These are phyloP conservation scores for Miichthys miiuy DNA, from an alignment of 2,797 vertebrate genomes.

Conservation along the genomic window DNA sequence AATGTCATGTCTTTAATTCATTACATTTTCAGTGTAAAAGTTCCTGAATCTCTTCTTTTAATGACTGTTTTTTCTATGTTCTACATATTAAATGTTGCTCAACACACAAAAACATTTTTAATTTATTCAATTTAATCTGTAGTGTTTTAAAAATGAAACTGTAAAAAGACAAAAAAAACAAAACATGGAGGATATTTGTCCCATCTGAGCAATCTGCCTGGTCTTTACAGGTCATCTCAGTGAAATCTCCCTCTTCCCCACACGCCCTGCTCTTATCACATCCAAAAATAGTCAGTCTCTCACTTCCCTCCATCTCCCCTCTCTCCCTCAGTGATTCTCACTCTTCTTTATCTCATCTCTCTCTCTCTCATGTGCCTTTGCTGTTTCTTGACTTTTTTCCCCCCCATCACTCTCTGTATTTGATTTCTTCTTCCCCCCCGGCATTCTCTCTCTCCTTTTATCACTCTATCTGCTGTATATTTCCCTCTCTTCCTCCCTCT, in stretches of 20 bases:
- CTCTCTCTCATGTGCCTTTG: neutral
- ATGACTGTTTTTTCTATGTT: neutral
- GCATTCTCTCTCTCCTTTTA: neutral
- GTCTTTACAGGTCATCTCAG: conserved; percentile 20
- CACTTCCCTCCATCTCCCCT: neutral
- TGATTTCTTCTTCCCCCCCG: neutral
- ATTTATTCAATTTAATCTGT: neutral
- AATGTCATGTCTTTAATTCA: neutral
- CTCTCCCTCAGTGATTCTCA: neutral
- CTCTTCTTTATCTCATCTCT: conserved; percentile 14
- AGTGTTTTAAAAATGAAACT: neutral
- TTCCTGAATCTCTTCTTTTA: neutral
- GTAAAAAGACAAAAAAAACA: neutral
- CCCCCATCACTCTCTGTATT: neutral
- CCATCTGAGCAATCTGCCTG: neutral
- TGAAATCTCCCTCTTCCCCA: conserved; percentile 1
- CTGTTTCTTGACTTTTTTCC: neutral
- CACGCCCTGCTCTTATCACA: conserved; percentile 20
- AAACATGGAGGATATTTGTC: neutral
- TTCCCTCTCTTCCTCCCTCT: neutral
- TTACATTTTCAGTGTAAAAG: neutral
- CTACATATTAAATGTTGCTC: neutral
- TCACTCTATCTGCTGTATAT: neutral
- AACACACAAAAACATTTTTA: neutral
- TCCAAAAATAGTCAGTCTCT: conserved; percentile 20